These are phyloP conservation scores for Microcebus lehilahytsara DNA, from an alignment of 2,113 vertebrate species.

Conservation along the genomic window DNA sequence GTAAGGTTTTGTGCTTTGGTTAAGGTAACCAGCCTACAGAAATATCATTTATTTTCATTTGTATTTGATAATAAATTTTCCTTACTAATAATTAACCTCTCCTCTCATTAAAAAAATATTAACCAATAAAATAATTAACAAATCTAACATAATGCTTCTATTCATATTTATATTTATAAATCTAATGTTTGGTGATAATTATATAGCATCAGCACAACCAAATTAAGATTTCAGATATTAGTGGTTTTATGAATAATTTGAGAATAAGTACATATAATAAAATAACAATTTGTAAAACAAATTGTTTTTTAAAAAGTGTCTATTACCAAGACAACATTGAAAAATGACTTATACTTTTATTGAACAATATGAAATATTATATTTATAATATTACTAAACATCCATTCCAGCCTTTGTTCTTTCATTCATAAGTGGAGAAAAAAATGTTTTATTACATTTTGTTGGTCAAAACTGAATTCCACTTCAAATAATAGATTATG, in stretches of 20 bases:
- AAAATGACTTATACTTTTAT: neutral
- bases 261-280: neutral
- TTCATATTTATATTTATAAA: neutral
- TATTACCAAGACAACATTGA: neutral
- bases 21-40: neutral
- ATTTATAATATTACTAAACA: neutral
- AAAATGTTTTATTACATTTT: neutral
- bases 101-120: slow-evolving; percentile 13
- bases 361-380: neutral
- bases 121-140: slow-evolving; percentile 2
- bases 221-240: slow-evolving; percentile 20
- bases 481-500: neutral
- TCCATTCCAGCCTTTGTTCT: neutral
- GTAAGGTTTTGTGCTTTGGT: slow-evolving; percentile 14
- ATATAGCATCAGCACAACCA: neutral
- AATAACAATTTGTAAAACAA: neutral
- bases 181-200: neutral
- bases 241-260: slow-evolving; percentile 6
- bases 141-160: neutral
- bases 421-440: neutral
- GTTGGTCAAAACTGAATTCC: neutral
- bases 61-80: slow-evolving; percentile 28
- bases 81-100: neutral
- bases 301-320: neutral
- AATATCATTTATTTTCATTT: slow-evolving; percentile 49